Evolutionary conservation across 1,140 invertebrate species (phyloP).

Genomic region (Maconellicoccus hirsutus): DNA sequence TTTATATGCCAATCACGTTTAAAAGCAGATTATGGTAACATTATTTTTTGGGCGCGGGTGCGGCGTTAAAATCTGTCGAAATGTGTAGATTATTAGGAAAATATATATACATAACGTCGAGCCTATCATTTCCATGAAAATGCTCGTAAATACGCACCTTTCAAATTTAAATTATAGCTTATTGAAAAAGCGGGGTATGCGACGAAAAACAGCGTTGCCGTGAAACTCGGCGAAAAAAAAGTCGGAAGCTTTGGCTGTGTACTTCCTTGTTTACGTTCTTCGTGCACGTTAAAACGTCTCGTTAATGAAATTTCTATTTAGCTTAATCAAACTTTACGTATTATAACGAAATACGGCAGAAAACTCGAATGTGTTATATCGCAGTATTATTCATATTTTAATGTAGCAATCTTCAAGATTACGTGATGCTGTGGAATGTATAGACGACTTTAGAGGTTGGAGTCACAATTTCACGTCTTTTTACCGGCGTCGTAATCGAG

Average conservation of each 20-base stretch:
- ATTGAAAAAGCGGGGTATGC: neutral
- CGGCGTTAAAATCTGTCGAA: neutral
- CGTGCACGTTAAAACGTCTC: neutral
- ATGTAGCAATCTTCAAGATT: no score
- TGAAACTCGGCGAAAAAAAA: neutral
- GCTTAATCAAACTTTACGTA: constrained; percentile 4
- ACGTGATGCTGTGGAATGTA: no score
- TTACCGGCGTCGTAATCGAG: no score
- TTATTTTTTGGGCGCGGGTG: neutral
- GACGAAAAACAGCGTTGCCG: neutral
- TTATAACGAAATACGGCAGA: neutral
- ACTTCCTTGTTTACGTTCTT: constrained; percentile 8
- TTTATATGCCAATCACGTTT: neutral
- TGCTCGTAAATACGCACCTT: neutral
- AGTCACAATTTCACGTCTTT: no score
- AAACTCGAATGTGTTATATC: neutral
- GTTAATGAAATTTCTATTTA: constrained; percentile 10
- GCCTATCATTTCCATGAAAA: neutral
- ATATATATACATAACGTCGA: neutral
- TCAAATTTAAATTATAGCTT: constrained; percentile 1
- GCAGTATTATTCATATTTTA: no score
- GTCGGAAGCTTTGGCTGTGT: neutral
- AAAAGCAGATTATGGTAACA: neutral
- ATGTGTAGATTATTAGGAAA: neutral
- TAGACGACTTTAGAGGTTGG: no score